phyloP scores from a whole-genome alignment of 2,888 invertebrate genomes.

The Drosophila affinis region DNA sequence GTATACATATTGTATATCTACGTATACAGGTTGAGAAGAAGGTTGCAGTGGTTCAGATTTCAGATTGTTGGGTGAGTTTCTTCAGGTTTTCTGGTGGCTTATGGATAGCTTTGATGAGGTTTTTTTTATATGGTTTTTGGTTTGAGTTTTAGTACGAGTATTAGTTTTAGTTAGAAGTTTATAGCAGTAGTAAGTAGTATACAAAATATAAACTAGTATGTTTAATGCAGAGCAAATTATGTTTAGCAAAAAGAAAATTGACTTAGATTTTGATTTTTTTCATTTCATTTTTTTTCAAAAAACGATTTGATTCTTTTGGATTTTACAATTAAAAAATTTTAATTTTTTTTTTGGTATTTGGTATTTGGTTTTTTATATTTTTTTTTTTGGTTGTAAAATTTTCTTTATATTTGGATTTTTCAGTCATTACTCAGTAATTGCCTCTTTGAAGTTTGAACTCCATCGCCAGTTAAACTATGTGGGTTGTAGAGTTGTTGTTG shows the following conservation, averaged over 20 bases:
- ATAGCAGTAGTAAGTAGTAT: slow-evolving; percentile 71
- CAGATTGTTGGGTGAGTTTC: slow-evolving; percentile 10
- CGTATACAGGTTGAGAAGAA: slow-evolving; percentile 10
- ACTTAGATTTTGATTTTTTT: slow-evolving; percentile 63
- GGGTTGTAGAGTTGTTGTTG: slow-evolving; percentile 66
- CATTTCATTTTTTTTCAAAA: slow-evolving; percentile 43
- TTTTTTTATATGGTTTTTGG: slow-evolving; percentile 33
- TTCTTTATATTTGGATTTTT: slow-evolving; percentile 62
- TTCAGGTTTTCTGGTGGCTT: slow-evolving; percentile 33
- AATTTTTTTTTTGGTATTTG: slow-evolving; percentile 40
- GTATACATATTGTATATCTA: slow-evolving; percentile 13
- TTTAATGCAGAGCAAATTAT: slow-evolving; percentile 80
- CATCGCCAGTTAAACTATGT: slow-evolving; percentile 95
- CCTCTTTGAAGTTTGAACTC: slow-evolving; percentile 98
- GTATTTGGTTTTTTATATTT: slow-evolving; percentile 20
- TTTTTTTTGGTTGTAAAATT: slow-evolving; percentile 18
- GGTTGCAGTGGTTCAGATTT: slow-evolving; percentile 13
- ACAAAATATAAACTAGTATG: slow-evolving; percentile 75
- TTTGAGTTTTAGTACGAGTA: slow-evolving; percentile 52
- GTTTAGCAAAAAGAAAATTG: slow-evolving; percentile 77
- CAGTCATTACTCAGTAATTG: slow-evolving; percentile 89
- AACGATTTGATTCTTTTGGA: slow-evolving; percentile 42
- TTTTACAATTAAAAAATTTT: slow-evolving; percentile 37
- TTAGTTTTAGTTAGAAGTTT: slow-evolving; percentile 66
- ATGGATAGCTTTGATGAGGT: slow-evolving; percentile 28